Conservation (phyloP, 2,797 vertebrate genomes). For the Philypnodon macrostomus region DNA sequence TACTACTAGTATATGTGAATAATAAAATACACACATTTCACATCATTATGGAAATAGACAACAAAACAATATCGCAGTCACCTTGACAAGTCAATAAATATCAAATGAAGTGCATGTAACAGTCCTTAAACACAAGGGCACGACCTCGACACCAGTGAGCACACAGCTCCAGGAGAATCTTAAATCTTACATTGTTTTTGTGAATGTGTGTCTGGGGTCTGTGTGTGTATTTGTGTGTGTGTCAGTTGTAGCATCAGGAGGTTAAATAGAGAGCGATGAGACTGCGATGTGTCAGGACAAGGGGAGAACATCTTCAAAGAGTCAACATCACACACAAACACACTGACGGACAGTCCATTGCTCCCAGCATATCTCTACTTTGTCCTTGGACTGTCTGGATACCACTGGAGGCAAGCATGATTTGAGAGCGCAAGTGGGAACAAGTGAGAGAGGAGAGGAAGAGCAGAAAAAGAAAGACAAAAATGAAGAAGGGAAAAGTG, state of each 20-base stretch:
- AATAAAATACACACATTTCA: conserved; percentile 33
- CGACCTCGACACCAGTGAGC: conserved; percentile 46
- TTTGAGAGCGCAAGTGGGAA: conserved; percentile 71
- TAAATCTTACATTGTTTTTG: conserved; percentile 42
- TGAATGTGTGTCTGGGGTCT: conserved; percentile 38
- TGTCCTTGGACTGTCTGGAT: conserved; percentile 80
- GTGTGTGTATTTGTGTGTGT: conserved; percentile 37
- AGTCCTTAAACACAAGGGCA: conserved; percentile 54
- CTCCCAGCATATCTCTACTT: conserved; percentile 73
- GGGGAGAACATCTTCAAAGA: conserved; percentile 66
- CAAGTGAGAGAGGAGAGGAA: conserved; percentile 58
- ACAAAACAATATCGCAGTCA: conserved; percentile 54
- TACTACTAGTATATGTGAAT: conserved; percentile 32
- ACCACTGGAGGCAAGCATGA: conserved; percentile 74
- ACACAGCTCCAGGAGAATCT: conserved; percentile 37
- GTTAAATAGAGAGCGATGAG: conserved; percentile 60
- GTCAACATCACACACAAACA: conserved; percentile 54
- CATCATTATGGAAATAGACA: conserved; percentile 54
- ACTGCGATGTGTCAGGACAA: conserved; percentile 69
- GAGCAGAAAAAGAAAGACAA: conserved; percentile 59
- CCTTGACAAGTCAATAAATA: conserved; percentile 65
- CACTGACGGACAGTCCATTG: conserved; percentile 72
- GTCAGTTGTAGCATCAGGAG: conserved; percentile 52
- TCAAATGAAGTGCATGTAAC: conserved; percentile 44
- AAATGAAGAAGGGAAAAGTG: conserved; percentile 66